These are phyloP conservation scores for Sturnira hondurensis DNA, from an alignment of 2,113 vertebrate species.

Conservation along the genomic window DNA sequence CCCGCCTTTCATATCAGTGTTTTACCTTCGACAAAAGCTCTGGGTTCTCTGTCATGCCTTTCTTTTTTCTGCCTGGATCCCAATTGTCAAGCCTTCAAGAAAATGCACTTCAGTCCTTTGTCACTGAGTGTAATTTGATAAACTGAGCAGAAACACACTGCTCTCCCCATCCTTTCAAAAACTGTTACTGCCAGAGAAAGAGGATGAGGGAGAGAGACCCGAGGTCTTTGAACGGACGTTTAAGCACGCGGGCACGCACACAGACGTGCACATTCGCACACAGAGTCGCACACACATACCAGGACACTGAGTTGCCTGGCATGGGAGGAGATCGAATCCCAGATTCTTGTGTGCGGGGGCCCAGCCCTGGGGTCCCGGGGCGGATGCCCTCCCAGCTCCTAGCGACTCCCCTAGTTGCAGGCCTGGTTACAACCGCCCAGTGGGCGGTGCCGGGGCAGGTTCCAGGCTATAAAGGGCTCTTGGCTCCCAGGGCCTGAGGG, in stretches of 20 bases:
- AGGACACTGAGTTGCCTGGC: conserved; percentile 48
- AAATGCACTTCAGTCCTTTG: conserved; percentile 85
- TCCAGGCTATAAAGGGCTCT: conserved; percentile 74
- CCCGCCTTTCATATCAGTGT: conserved; percentile 52
- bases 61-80: conserved; percentile 83
- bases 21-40: conserved; percentile 79
- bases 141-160: conserved; percentile 81
- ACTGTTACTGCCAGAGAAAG: conserved; percentile 68
- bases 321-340: conserved; percentile 37
- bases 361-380: conserved; percentile 53
- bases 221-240: conserved; percentile 60
- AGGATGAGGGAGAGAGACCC: conserved; percentile 37
- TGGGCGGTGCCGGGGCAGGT: conserved; percentile 76
- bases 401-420: conserved; percentile 52
- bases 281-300: neutral
- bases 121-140: conserved; percentile 85
- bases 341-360: conserved; percentile 12
- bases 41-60: conserved; percentile 79
- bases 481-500: conserved; percentile 64
- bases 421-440: conserved; percentile 68
- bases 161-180: conserved; percentile 80
- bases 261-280: neutral
- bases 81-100: conserved; percentile 83
- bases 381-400: conserved; percentile 50
- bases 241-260: neutral